These are phyloP conservation scores for Aurelia sp. DNA, from an alignment of 30 jellyfish, hydroid and myxozoan species.

Conservation along the genomic window DNA sequence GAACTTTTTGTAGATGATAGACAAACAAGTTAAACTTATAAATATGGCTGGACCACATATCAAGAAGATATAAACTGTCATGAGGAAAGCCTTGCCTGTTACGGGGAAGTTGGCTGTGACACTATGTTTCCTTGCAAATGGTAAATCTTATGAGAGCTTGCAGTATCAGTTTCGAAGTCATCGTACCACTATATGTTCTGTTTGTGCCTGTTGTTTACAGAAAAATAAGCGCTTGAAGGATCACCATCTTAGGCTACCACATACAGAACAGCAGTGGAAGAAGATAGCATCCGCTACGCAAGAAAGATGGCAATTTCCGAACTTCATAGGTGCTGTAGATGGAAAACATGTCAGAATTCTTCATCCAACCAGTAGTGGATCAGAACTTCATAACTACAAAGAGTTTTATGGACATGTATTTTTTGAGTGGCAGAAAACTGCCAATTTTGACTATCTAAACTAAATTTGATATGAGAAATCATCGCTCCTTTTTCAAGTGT, in stretches of 20 bases:
- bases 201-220: slow-evolving; percentile 26
- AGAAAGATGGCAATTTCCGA: slow-evolving; percentile 56
- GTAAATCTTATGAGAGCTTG: slow-evolving; percentile 10
- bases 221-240: background rate
- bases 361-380: slow-evolving; percentile 23
- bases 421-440: no score
- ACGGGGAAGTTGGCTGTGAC: slow-evolving; percentile 63
- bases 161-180: slow-evolving; percentile 44
- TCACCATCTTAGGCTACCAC: background rate
- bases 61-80: slow-evolving; percentile 13
- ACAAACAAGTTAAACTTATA: background rate
- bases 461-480: no score
- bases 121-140: slow-evolving; percentile 54
- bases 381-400: slow-evolving; percentile 28
- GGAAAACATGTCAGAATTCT: slow-evolving; percentile 32
- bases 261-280: slow-evolving; percentile 37
- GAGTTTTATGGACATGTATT: no score
- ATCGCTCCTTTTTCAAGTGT: no score
- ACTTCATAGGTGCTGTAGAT: slow-evolving; percentile 47
- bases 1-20: no score
- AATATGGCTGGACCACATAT: background rate
- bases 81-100: slow-evolving; percentile 26
- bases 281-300: slow-evolving; percentile 6
- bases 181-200: slow-evolving; percentile 3
- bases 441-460: no score